Conservation (phyloP, 2,797 vertebrate genomes). For the Scolopax bukidnonensis region DNA sequence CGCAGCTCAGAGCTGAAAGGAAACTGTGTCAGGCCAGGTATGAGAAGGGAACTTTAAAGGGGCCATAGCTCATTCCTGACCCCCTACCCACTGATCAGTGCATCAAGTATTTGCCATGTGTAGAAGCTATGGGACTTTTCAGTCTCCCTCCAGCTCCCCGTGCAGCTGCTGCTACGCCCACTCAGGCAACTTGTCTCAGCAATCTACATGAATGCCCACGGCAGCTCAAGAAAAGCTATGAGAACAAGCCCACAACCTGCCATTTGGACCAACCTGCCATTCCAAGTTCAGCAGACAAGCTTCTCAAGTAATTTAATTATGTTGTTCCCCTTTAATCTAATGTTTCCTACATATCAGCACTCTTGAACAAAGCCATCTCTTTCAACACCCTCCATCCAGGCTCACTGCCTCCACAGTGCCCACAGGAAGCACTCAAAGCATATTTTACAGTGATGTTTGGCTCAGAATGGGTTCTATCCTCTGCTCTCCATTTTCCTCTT, state of each 20-base stretch:
- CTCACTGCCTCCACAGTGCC: neutral
- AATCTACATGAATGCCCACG: rapidly evolving
- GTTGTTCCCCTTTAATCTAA: neutral
- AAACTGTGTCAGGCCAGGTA: neutral
- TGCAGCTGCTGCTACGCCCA: neutral
- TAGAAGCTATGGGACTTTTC: neutral
- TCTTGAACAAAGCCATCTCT: neutral
- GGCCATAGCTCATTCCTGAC: neutral
- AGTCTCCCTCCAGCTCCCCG: neutral
- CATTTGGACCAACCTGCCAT: neutral
- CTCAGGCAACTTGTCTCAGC: neutral
- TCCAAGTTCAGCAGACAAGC: neutral
- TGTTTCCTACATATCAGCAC: neutral
- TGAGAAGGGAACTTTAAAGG: neutral
- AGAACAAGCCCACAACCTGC: neutral
- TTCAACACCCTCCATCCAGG: neutral
- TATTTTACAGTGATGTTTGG: neutral
- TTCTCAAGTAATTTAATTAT: neutral
- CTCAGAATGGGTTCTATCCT: neutral
- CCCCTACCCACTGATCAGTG: neutral
- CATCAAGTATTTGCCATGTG: neutral
- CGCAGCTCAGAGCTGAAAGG: neutral
- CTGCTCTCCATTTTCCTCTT: neutral
- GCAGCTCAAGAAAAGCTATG: rapidly evolving
- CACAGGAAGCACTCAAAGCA: neutral